Evolutionary conservation across 2,113 vertebrate genomes (phyloP).

Genomic region (Hyperoodon ampullatus): DNA sequence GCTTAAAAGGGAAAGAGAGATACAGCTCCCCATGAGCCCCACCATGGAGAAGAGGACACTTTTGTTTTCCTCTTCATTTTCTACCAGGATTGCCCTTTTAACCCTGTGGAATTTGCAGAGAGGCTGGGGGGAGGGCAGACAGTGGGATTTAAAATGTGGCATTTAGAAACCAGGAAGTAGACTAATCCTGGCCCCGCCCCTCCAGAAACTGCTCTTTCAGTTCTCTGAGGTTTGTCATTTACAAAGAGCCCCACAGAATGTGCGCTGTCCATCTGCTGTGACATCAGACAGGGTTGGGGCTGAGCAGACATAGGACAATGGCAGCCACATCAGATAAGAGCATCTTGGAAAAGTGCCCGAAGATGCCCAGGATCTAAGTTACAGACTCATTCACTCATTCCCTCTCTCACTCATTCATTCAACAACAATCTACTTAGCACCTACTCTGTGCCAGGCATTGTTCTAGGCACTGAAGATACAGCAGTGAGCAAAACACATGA

Average conservation of each 20-base stretch:
- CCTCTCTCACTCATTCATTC: background rate
- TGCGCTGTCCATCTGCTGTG: constrained; percentile 44
- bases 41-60: background rate
- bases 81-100: background rate
- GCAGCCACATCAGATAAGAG: constrained; percentile 55
- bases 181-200: background rate
- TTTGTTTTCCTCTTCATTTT: constrained; percentile 33
- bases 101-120: constrained; percentile 37
- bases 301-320: constrained; percentile 35
- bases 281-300: background rate
- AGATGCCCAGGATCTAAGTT: constrained; percentile 26
- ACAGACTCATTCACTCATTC: background rate
- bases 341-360: constrained; percentile 39
- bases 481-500: background rate
- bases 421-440: background rate
- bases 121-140: background rate
- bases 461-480: background rate
- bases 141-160: constrained; percentile 2
- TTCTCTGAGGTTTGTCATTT: constrained; percentile 32
- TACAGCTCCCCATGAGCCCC: background rate
- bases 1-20: background rate
- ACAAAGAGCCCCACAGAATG: constrained; percentile 16
- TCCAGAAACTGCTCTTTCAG: background rate
- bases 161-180: constrained; percentile 33
- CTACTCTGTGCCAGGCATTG: background rate